Base-by-base conservation (phyloP, 2,888 invertebrate species). In the Perdita meconis region DNA sequence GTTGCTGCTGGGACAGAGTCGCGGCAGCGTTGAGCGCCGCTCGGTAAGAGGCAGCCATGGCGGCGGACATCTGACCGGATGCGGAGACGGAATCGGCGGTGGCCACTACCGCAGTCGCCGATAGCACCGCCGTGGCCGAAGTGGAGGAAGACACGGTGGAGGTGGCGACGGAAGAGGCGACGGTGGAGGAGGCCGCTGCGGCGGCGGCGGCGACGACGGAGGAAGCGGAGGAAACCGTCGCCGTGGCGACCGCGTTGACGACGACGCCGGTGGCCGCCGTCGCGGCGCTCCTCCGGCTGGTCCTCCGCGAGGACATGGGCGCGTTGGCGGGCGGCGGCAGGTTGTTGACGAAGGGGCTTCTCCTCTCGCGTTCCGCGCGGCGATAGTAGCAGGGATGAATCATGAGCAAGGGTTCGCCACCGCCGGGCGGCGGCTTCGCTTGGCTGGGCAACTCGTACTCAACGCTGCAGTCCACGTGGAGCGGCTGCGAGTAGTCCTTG, bases 371-470 rank as follows among this genome's bases (percentile, higher is more conserved):
- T 92, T 97, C 97, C 93, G 97, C 96, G 93, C 97, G 96, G 87
- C 97, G 95, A 94, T 97, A 97, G 93, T 97, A 97, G 90, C 97
- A 96, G 61, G 97, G 97, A 93, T 97, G 97, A 92, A 97, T 97
- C 97, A 97, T 97, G 89, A 97, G 94, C 91, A 97, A 94, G 66
- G 97, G 97, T 93, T 97, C 97, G 91, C 92, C 96, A 94, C 92
- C 96, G 83, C 96, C 96, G 91, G 96, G 96, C 87, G 97, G 97
- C 88, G 97, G 97, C 93, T 97, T 97, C 87, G 97, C 96, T 93
- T 96, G 96, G 93, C 97, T 97, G 90, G 97, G 97, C 93, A 97
- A 94, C 94, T 97, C 97, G 94, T 97, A 97, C 93, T 97, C 97
- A 89, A 97, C 97, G 94, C 97, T 97, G 94, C 97, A 97, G 93